Percentiles rank a stretch among this genome's conserved stretches.
Evolutionary conservation across 2,888 invertebrate species (phyloP).

Genomic region (Caenorhabditis drosophilae): DNA sequence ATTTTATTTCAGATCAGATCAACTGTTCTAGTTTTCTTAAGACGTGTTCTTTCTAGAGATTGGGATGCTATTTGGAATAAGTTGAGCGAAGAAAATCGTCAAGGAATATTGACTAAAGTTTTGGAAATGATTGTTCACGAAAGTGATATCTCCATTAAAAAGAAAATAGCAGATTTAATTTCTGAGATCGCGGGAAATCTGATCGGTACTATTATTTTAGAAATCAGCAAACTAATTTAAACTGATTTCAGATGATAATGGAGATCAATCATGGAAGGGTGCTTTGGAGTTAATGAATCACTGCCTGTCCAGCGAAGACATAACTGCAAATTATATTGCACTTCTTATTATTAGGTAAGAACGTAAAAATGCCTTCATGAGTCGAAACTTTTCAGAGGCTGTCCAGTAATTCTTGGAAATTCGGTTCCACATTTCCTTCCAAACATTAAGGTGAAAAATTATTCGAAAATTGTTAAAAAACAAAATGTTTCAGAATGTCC

Average conservation of each 20-base stretch:
- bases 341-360: constrained; percentile 89
- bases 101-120: constrained; percentile 23
- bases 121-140: constrained; percentile 36
- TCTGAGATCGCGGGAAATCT: constrained; percentile 39
- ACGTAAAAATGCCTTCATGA: neutral
- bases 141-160: constrained; percentile 25
- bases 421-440: constrained; percentile 88
- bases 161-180: constrained; percentile 44
- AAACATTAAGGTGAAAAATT: constrained; percentile 79
- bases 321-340: constrained; percentile 87
- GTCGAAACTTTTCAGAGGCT: constrained; percentile 76
- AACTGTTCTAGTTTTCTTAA: constrained; percentile 90
- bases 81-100: constrained; percentile 83
- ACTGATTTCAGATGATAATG: too few relatives aligned
- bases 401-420: constrained; percentile 95
- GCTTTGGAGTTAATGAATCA: constrained; percentile 88
- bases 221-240: too few relatives aligned
- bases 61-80: constrained; percentile 81
- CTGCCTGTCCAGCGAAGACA: constrained; percentile 84
- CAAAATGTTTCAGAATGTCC: constrained; percentile 28
- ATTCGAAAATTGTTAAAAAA: constrained; percentile 78
- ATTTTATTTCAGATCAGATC: constrained; percentile 76
- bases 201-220: too few relatives aligned
- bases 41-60: constrained; percentile 83
- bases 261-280: constrained; percentile 30